Base-by-base conservation (phyloP, 2,797 vertebrate genomes). In the Pangasius krempfi region DNA sequence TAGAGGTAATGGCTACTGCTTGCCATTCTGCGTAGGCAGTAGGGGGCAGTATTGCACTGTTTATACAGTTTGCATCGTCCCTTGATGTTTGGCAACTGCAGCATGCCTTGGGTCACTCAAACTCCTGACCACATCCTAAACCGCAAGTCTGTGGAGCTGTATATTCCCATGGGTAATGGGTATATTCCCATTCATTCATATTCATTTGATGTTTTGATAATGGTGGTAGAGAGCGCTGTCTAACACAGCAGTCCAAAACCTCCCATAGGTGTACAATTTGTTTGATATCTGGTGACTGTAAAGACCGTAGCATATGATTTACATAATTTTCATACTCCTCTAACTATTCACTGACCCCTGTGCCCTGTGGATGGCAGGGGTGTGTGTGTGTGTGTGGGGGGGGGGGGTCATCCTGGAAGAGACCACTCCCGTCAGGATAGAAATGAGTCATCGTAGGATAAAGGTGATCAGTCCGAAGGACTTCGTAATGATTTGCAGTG, bases 41-140 rank as follows among this genome's bases (percentile, higher is more conserved):
- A 92, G 92, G 89, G 91, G 92, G 90, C 92, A 91, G 88, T 91
- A 66, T 91, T 91, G 82, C 81, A 87, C 87, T 90, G 80, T 73
- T 84, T 37, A 88, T 37, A 27, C 40, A 47, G 44, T 64, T 66
- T 83, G 58, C 27, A 44, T 64, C 2, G 40, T 83, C 12, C 13
- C 56, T 58, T 82, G 14, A 50, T 50, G 9, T 52, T 30, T 64
- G 37, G 3, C 40, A n/a, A 20, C 30, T 50, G 27, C 40, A n/a
- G 5, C 81, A 47, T 50, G 60, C 60, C 60, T 66, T 64, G 40
- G 81, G 40, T 50, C 40, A 66, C 40, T 81, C 79, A 81, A 60
- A 60, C 79, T 40, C 52, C 56, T 64, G 25, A 64, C 81, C 60
- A 62, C 81, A 64, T 62, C 58, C 58, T 62, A 83, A 83, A 83